Evolutionary conservation across 2,888 invertebrate genomes (phyloP), one percentile per base, ranked within the genome.

Genomic region (Apotomis betuletana): DNA sequence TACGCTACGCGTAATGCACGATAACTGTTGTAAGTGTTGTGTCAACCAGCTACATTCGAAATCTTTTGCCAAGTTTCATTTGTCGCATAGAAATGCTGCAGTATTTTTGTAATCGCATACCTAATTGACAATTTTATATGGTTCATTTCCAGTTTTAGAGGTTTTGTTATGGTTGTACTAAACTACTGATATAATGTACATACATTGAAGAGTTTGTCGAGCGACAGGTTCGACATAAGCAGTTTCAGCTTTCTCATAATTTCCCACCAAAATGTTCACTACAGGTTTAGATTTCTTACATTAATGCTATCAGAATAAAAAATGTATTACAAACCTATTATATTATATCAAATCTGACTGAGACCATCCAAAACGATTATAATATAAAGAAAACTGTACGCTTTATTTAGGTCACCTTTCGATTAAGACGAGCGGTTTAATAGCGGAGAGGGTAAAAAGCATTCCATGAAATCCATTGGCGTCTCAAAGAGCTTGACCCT

Each of bases 361-460:
- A 65, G 44, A 44, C 55, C 36, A 65, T 46, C 57, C 5, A 12
- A 12, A 59, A 59, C 55, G 12, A 57, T 41, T 65, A 4, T n/a
- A n/a, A 9, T 27, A 9, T 27, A 52, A 46, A 51, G 36, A 4
- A 63, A 63, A 58, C 49, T 51, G 58, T 13, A 67, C 67, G 38
- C 15, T 72, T 63, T 63, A 63, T 67, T 58, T 58, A 63, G 72
- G 38, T 59, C 63, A 63, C 63, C 63, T 67, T 72, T 67, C 62
- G 67, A 72, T 70, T 67, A 60, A 46, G 64, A 57, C 41, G 63
- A 46, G 59, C 74, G 74, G 57, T 78, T 71, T 76, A 81, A 80
- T 76, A 77, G 75, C 74, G 74, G 61, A 69, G 79, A 79, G 76
- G 78, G 78, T 81, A 81, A 77, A 82, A 80, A 81, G 77, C 80